Conservation (phyloP, 2,113 vertebrate species). For the Euleptes europaea region DNA sequence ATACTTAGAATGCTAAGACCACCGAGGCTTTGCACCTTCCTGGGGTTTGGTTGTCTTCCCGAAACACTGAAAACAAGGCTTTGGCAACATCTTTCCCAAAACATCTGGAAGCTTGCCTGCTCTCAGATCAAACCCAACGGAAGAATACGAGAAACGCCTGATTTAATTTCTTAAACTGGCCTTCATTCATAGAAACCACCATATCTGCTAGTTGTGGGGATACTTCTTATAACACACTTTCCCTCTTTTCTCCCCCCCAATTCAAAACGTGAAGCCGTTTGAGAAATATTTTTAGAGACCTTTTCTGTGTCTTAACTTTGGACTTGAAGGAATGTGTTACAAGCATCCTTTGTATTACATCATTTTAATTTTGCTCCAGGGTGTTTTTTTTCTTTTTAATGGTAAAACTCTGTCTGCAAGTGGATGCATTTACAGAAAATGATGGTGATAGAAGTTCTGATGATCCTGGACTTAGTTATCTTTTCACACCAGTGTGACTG, state of each 20-base stretch:
- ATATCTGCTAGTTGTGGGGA: not conserved
- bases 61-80: constrained; percentile 24
- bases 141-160: constrained; percentile 27
- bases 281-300: not conserved
- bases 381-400: not conserved
- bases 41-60: constrained; percentile 29
- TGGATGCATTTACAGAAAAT: not conserved
- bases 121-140: constrained; percentile 36
- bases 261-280: not conserved
- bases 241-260: not conserved
- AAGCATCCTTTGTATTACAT: not conserved
- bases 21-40: constrained; percentile 48
- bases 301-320: not conserved
- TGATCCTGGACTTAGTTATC: not conserved
- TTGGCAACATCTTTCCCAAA: constrained; percentile 40
- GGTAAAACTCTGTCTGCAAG: not conserved
- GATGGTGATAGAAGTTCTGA: not conserved
- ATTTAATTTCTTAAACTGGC: not conserved
- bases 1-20: constrained; percentile 44
- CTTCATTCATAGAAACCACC: not conserved
- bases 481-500: not conserved
- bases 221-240: not conserved
- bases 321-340: not conserved
- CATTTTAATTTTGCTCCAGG: not conserved
- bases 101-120: constrained; percentile 47